Conservation (phyloP, 1,140 invertebrate genomes). For the Drosophila saltans region DNA sequence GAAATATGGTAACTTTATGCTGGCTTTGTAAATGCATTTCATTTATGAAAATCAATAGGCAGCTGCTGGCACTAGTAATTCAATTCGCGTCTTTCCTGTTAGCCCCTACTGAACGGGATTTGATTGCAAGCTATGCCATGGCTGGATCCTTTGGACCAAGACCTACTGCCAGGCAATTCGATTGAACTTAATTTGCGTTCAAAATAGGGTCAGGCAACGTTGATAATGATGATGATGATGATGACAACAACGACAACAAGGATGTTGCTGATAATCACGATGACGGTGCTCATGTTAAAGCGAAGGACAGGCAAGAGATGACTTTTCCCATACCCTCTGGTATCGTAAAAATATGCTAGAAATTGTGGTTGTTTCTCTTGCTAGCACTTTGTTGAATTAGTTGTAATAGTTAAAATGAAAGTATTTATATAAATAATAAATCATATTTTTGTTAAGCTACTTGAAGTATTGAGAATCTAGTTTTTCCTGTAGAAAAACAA, state of each 20-base stretch:
- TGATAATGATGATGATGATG: not conserved
- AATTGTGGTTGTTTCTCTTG: too few species aligned
- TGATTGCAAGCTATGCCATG: constrained; percentile 21
- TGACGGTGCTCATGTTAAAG: not conserved
- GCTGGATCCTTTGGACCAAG: constrained; percentile 3
- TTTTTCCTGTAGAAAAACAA: too few species aligned
- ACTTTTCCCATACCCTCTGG: not conserved
- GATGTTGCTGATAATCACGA: not conserved
- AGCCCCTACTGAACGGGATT: not conserved
- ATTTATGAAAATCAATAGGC: constrained; percentile 46
- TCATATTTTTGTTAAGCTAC: too few species aligned
- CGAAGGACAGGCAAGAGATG: constrained; percentile 3
- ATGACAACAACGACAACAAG: constrained; percentile 2
- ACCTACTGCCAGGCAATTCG: constrained; percentile 34
- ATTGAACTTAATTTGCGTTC: constrained; percentile 46
- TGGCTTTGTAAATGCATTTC: constrained; percentile 24
- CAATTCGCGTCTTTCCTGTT: constrained; percentile 27
- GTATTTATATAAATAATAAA: too few species aligned
- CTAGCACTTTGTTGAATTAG: too few species aligned
- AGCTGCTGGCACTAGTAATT: constrained; percentile 19
- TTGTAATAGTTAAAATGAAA: too few species aligned
- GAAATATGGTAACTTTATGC: constrained; percentile 7
- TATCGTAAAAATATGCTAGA: not conserved
- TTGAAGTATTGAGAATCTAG: too few species aligned
- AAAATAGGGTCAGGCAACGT: constrained; percentile 24